A percentile compares a stretch with the other conserved stretches of the same genome.
These are phyloP conservation scores for Xestia xanthographa DNA, from an alignment of 2,888 invertebrate genomes.

Conservation along the genomic window DNA sequence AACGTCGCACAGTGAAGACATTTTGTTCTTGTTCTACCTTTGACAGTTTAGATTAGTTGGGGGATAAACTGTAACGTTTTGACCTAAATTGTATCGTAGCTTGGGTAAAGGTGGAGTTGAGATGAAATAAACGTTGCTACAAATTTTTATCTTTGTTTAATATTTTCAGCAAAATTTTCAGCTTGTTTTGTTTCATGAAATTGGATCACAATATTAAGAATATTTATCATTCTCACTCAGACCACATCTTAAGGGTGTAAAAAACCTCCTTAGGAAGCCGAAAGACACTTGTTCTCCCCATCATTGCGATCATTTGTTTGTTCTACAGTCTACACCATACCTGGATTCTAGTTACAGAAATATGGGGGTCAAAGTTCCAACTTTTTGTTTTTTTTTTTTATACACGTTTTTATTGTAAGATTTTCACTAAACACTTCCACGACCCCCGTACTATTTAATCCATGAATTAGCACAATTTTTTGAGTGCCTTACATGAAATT, in stretches of 20 bases:
- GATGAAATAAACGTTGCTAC: background rate
- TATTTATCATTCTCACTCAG: background rate
- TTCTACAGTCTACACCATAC: too few relatives aligned
- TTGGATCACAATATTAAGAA: background rate
- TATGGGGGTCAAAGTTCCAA: too few relatives aligned
- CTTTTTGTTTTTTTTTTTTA: too few relatives aligned
- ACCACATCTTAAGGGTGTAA: background rate
- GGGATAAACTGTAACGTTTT: slow-evolving; percentile 48
- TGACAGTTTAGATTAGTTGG: slow-evolving; percentile 65
- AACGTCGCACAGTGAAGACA: slow-evolving; percentile 32
- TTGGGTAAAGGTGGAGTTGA: background rate
- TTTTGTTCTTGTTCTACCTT: slow-evolving; percentile 61
- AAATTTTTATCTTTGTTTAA: background rate
- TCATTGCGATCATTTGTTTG: too few relatives aligned
- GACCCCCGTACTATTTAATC: too few relatives aligned
- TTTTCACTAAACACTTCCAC: too few relatives aligned
- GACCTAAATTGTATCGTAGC: slow-evolving; percentile 36
- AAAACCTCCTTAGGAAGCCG: too few relatives aligned
- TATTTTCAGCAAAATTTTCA: background rate
- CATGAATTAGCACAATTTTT: too few relatives aligned
- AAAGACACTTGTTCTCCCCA: too few relatives aligned
- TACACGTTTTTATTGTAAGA: too few relatives aligned
- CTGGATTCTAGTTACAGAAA: too few relatives aligned
- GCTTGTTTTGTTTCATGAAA: background rate
- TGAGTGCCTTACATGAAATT: too few relatives aligned